These are phyloP conservation scores for Glyphotaelius pellucidus DNA, from an alignment of 2,888 invertebrate genomes.

Conservation along the genomic window DNA sequence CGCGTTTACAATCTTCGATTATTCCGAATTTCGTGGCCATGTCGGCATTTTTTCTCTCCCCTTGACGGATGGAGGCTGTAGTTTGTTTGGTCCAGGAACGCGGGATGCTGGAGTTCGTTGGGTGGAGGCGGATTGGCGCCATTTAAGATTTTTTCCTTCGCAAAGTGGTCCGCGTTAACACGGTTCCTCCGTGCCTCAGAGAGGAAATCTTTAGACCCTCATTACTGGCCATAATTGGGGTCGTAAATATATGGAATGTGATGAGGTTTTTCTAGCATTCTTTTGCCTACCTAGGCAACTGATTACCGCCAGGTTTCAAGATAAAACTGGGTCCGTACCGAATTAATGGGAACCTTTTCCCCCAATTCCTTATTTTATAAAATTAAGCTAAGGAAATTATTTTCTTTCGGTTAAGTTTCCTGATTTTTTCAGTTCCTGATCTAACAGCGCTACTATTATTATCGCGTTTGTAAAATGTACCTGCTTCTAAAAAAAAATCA, in stretches of 20 bases:
- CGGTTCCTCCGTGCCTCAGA: conserved; percentile 56
- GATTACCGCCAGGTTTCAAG: conserved; percentile 38
- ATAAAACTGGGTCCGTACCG: not conserved
- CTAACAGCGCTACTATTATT: not conserved
- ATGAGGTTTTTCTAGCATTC: conserved; percentile 10
- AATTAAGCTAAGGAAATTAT: not conserved
- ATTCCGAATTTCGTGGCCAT: not conserved
- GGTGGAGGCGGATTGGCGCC: conserved; percentile 54
- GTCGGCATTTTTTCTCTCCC: conserved; percentile 10
- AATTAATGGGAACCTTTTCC: conserved; percentile 27
- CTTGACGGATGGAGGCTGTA: conserved; percentile 15
- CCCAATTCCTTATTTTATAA: not conserved
- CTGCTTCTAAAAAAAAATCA: not conserved
- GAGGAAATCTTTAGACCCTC: conserved; percentile 45
- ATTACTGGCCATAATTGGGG: conserved; percentile 41
- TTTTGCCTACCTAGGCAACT: conserved; percentile 46
- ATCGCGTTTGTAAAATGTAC: not conserved
- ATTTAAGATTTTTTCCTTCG: conserved; percentile 54
- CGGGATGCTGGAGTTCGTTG: conserved; percentile 39
- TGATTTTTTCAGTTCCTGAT: not conserved
- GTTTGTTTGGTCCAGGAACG: conserved; percentile 31
- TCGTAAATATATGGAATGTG: conserved; percentile 49
- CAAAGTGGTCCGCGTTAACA: conserved; percentile 55
- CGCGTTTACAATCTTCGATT: not conserved
- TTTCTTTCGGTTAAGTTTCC: not conserved